These are phyloP conservation scores for Ennomos fuscantarius DNA, from an alignment of 2,888 invertebrate species.

Conservation along the genomic window DNA sequence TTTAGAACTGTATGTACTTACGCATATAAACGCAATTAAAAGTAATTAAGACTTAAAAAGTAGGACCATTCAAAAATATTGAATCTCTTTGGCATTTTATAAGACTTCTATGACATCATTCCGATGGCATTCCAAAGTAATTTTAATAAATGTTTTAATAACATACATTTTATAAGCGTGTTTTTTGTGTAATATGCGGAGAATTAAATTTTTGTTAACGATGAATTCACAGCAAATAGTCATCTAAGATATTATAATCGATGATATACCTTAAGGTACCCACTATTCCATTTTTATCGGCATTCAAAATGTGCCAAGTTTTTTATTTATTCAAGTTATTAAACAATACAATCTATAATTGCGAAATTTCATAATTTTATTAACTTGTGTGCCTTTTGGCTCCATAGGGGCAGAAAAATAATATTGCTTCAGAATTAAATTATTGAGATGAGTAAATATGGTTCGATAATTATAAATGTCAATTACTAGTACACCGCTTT, in stretches of 20 bases:
- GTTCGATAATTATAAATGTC: no score
- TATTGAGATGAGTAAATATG: no score
- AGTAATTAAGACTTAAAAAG: slow-evolving; percentile 14
- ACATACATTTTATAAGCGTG: slow-evolving; percentile 5
- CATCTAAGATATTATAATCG: slow-evolving; percentile 15
- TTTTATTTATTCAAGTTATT: slow-evolving; percentile 24
- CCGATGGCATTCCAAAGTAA: slow-evolving; percentile 62
- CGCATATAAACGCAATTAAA: slow-evolving; percentile 11
- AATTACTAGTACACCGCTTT: no score
- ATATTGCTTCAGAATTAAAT: slow-evolving; percentile 13
- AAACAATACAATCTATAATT: slow-evolving; percentile 28
- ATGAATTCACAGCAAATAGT: slow-evolving; percentile 9
- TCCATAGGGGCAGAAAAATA: slow-evolving; percentile 32
- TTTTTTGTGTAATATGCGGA: slow-evolving; percentile 39
- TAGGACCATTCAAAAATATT: slow-evolving; percentile 28
- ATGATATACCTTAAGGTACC: background rate
- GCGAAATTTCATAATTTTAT: slow-evolving; percentile 35
- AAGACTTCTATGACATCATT: slow-evolving; percentile 56
- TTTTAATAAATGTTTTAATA: slow-evolving; percentile 32
- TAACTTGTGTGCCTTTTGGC: slow-evolving; percentile 55
- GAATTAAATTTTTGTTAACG: slow-evolving; percentile 43
- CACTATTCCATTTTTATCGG: slow-evolving; percentile 9
- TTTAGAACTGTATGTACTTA: slow-evolving; percentile 15
- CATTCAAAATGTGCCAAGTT: slow-evolving; percentile 53
- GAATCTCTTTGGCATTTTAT: slow-evolving; percentile 39